Conservation (phyloP, 2,888 invertebrate species). For the Drosophila demipolita region DNA sequence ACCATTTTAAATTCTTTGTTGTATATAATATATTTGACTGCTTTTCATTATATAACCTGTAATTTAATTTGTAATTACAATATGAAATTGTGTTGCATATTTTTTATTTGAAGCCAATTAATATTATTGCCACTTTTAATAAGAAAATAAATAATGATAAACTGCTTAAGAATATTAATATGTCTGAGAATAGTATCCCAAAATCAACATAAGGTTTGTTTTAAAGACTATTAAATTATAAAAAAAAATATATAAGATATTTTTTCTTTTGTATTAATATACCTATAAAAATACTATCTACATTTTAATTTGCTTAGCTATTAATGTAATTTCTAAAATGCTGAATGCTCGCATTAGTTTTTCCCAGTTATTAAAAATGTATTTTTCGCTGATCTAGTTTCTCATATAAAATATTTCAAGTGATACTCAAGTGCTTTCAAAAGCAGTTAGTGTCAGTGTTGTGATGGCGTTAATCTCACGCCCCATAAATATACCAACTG, state of each 20-base stretch:
- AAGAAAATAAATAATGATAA: background rate
- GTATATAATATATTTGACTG: background rate
- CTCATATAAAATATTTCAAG: background rate
- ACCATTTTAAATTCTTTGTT: background rate
- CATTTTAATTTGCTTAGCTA: background rate
- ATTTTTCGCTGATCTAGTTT: background rate
- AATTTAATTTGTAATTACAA: background rate
- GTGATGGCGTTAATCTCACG: conserved; percentile 41
- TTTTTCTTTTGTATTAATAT: background rate
- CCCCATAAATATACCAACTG: conserved; percentile 42
- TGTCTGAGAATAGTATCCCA: conserved; percentile 16
- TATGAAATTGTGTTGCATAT: background rate
- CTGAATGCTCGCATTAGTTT: background rate
- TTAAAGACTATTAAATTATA: background rate
- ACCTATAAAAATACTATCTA: background rate
- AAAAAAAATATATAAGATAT: background rate
- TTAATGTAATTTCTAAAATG: background rate
- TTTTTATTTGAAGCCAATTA: background rate
- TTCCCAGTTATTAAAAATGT: background rate
- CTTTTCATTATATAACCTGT: background rate
- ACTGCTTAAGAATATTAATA: conserved; percentile 14
- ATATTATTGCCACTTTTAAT: background rate
- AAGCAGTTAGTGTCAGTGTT: conserved; percentile 26
- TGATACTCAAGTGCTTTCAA: conserved; percentile 21
- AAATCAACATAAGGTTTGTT: background rate